Conservation (phyloP, 2,888 invertebrate species). For the Bombylius major region DNA sequence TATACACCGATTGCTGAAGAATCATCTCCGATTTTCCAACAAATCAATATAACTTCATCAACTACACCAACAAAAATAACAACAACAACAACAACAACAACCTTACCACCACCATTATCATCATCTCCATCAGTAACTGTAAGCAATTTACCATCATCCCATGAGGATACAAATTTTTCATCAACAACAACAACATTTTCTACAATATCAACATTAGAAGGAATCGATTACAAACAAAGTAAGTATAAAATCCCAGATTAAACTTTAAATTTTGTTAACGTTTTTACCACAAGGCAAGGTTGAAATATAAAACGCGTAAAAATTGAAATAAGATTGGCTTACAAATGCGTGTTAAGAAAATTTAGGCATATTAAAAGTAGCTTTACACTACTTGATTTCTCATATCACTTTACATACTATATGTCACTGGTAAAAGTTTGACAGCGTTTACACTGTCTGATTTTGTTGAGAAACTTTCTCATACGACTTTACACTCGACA, state of each 20-base stretch:
- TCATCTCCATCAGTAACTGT: not conserved
- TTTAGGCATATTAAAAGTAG: too few species aligned
- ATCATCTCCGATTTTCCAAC: not conserved
- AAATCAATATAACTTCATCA: not conserved
- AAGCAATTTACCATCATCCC: not conserved
- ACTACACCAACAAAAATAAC: slow-evolving; percentile 3
- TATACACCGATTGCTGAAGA: not conserved
- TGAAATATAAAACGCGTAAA: too few species aligned
- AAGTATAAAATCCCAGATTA: slow-evolving; percentile 1
- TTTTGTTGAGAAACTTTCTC: too few species aligned
- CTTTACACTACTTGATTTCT: too few species aligned
- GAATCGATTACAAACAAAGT: slow-evolving; percentile 36
- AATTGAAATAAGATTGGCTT: too few species aligned
- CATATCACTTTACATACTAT: too few species aligned
- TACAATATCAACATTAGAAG: slow-evolving; percentile 23
- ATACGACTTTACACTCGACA: too few species aligned
- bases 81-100: slow-evolving; percentile 1
- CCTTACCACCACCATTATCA: not conserved
- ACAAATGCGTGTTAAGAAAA: too few species aligned
- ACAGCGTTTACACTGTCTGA: too few species aligned
- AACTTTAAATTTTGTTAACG: too few species aligned
- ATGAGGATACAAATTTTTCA: slow-evolving; percentile 2
- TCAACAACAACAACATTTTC: slow-evolving; percentile 1
- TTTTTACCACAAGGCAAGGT: too few species aligned
- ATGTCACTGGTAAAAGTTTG: too few species aligned